Conservation (phyloP, 2,113 vertebrate genomes). For the Oostethus manadensis region DNA sequence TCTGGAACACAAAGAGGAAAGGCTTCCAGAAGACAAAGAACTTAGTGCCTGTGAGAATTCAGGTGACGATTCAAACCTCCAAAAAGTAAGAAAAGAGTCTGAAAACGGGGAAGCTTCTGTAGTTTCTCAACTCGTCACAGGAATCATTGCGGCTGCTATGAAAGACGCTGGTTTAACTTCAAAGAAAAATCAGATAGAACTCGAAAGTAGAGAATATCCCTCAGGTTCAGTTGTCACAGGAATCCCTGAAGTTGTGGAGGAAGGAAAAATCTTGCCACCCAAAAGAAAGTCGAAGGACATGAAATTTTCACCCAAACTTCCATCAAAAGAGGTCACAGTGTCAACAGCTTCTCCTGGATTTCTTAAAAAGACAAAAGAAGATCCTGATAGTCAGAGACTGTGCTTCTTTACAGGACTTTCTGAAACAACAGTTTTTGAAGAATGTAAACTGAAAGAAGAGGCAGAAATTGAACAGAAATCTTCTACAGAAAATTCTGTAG, state of each 20-base stretch:
- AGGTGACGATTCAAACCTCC: neutral
- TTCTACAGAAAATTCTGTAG: neutral
- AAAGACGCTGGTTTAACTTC: neutral
- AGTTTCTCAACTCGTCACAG: too few species aligned
- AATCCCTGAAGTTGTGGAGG: neutral
- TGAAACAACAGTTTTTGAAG: neutral
- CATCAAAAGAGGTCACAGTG: neutral
- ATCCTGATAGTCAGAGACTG: neutral
- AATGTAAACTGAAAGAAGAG: neutral
- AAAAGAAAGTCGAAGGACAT: slow-evolving; percentile 32
- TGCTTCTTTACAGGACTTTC: neutral
- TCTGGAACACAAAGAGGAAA: neutral
- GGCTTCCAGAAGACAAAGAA: neutral
- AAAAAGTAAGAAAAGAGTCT: neutral
- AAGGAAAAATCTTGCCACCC: slow-evolving; percentile 18
- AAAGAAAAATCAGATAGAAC: neutral
- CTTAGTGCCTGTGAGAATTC: neutral
- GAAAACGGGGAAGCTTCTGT: too few species aligned
- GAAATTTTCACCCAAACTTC: neutral
- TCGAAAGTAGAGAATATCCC: neutral
- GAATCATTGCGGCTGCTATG: neutral
- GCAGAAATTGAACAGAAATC: neutral
- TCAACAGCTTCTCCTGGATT: neutral
- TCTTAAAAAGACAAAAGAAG: neutral
- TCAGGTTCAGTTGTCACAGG: neutral